A percentile compares a stretch with the other conserved stretches of the same genome.
These are phyloP conservation scores for Ispidina picta DNA, from an alignment of 2,797 vertebrate species.

Conservation along the genomic window DNA sequence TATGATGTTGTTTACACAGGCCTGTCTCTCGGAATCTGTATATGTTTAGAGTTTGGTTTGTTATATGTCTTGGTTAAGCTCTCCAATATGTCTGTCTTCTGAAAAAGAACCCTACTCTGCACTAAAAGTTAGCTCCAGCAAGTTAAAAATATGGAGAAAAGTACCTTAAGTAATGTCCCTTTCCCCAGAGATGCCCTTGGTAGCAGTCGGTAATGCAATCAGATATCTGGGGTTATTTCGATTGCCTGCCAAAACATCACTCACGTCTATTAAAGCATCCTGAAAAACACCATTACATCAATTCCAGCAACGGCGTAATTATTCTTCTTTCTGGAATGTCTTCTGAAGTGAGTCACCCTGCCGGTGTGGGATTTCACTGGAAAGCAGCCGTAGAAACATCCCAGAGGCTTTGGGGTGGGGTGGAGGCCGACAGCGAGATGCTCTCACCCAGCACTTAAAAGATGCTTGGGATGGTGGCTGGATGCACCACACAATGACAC, in stretches of 20 bases:
- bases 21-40: constrained; percentile 55
- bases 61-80: constrained; percentile 62
- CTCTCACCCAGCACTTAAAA: constrained; percentile 17
- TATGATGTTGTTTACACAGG: constrained; percentile 64
- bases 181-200: constrained; percentile 66
- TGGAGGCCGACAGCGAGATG: background rate
- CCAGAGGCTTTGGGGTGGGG: constrained; percentile 49
- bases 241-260: constrained; percentile 77
- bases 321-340: constrained; percentile 82
- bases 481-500: background rate
- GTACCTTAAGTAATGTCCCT: constrained; percentile 68
- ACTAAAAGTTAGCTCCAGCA: constrained; percentile 57
- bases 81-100: constrained; percentile 63
- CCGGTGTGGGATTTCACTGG: constrained; percentile 72
- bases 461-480: background rate
- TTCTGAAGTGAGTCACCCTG: constrained; percentile 79
- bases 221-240: constrained; percentile 72
- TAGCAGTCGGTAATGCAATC: constrained; percentile 73
- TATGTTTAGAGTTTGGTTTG: constrained; percentile 54
- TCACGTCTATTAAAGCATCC: constrained; percentile 78
- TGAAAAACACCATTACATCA: constrained; percentile 82
- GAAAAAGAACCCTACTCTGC: background rate
- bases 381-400: constrained; percentile 72
- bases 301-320: constrained; percentile 77
- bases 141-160: constrained; percentile 61